Conservation (phyloP, 2,888 invertebrate species). For the Steinernema hermaphroditum region DNA sequence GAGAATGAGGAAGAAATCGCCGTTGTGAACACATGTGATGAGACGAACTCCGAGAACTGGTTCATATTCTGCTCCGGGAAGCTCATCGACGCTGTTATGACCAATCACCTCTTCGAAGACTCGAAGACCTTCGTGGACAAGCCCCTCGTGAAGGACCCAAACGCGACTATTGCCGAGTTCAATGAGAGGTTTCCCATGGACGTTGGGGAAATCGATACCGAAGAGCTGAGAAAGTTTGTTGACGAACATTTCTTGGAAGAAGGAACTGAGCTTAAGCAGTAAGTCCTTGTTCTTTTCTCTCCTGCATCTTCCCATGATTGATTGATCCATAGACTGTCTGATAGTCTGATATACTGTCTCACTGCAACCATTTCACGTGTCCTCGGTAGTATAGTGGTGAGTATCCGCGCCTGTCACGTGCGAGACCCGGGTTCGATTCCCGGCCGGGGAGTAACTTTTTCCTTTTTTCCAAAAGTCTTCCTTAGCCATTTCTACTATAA, state of each 20-base stretch:
- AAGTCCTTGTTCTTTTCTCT: constrained; percentile 34
- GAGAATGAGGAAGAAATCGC: too few species aligned
- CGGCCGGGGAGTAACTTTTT: too few species aligned
- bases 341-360: too few species aligned
- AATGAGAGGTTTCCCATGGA: constrained; percentile 45
- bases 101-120: constrained; percentile 45
- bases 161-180: constrained; percentile 42
- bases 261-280: constrained; percentile 57
- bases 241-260: constrained; percentile 58
- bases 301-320: too few species aligned
- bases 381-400: too few species aligned
- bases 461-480: too few species aligned
- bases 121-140: constrained; percentile 51
- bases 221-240: constrained; percentile 52
- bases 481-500: too few species aligned
- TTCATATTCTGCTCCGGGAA: constrained; percentile 63
- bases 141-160: constrained; percentile 42
- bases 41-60: constrained; percentile 44
- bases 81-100: constrained; percentile 60
- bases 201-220: constrained; percentile 44
- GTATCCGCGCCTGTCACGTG: too few species aligned
- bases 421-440: too few species aligned
- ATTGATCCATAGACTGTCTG: too few species aligned
- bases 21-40: constrained; percentile 48
- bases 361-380: too few species aligned